A percentile compares a stretch with the other conserved stretches of the same genome.
phyloP scores from a whole-genome alignment of 2,113 vertebrate species.

The Garra rufa region DNA sequence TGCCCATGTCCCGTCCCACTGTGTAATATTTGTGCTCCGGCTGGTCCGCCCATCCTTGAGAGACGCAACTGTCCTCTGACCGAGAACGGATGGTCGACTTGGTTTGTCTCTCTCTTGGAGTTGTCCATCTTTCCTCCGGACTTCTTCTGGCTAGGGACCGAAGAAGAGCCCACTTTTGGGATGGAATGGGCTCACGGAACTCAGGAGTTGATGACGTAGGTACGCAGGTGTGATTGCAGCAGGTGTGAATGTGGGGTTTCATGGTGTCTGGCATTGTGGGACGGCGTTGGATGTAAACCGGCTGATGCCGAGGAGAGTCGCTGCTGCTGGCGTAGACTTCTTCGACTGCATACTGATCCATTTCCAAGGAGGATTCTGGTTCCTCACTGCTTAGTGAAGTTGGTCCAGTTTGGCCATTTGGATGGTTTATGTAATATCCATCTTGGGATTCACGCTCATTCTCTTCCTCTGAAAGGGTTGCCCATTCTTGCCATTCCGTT shows the following conservation, averaged over 20 bases:
- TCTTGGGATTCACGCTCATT: constrained; percentile 62
- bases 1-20: constrained; percentile 71
- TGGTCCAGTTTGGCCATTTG: constrained; percentile 70
- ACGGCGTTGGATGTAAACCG: constrained; percentile 52
- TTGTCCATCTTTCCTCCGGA: constrained; percentile 72
- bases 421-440: constrained; percentile 64
- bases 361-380: constrained; percentile 63
- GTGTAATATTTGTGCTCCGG: constrained; percentile 80
- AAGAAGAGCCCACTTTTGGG: constrained; percentile 61
- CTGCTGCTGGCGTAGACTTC: constrained; percentile 60
- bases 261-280: constrained; percentile 65
- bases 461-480: constrained; percentile 65
- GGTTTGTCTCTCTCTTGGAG: constrained; percentile 62
- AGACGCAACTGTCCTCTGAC: constrained; percentile 84
- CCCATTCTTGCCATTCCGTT: constrained; percentile 69
- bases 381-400: constrained; percentile 67
- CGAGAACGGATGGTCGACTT: constrained; percentile 80
- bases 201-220: constrained; percentile 64
- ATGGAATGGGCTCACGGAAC: constrained; percentile 55
- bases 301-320: constrained; percentile 70
- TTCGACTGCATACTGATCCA: constrained; percentile 52
- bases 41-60: constrained; percentile 64
- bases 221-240: constrained; percentile 66
- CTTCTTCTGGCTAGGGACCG: constrained; percentile 70
- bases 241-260: constrained; percentile 75